Conservation (phyloP, 2,888 invertebrate genomes). For the Alloplasta piceator region DNA sequence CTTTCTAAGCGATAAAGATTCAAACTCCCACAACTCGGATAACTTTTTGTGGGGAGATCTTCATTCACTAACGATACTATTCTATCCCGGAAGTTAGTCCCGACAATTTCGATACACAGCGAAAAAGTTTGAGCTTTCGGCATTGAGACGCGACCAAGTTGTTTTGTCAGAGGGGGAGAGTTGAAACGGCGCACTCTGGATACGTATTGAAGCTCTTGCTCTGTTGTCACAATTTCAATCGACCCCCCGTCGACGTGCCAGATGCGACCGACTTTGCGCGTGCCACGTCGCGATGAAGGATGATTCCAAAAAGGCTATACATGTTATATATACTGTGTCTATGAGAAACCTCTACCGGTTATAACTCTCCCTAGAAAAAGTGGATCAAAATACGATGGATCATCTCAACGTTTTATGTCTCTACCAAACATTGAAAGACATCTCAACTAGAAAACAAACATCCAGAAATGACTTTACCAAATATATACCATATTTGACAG, state of each 20-base stretch:
- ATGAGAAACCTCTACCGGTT: too few species aligned
- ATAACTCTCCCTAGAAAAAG: too few species aligned
- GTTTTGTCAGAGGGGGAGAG: conserved; percentile 2
- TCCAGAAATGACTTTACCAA: too few species aligned
- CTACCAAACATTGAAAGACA: too few species aligned
- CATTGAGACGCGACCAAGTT: conserved; percentile 43
- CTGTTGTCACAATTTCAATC: conserved; percentile 79
- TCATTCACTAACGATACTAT: background rate
- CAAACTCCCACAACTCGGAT: background rate
- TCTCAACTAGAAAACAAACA: too few species aligned
- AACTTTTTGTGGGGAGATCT: background rate
- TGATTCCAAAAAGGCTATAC: conserved; percentile 72
- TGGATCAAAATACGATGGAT: too few species aligned
- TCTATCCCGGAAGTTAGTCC: conserved; percentile 29
- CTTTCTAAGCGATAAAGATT: conserved; percentile 13
- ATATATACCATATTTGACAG: too few species aligned
- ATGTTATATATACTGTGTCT: conserved; percentile 40
- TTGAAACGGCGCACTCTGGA: conserved; percentile 50
- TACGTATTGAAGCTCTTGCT: too few species aligned
- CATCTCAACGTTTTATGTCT: too few species aligned
- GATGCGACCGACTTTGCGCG: conserved; percentile 80
- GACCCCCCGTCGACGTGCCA: conserved; percentile 79
- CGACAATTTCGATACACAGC: conserved; percentile 20
- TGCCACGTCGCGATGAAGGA: conserved; percentile 81
- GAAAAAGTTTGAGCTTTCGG: conserved; percentile 17